Conservation (phyloP, 2,113 vertebrate genomes). For the Lophura nycthemera region DNA sequence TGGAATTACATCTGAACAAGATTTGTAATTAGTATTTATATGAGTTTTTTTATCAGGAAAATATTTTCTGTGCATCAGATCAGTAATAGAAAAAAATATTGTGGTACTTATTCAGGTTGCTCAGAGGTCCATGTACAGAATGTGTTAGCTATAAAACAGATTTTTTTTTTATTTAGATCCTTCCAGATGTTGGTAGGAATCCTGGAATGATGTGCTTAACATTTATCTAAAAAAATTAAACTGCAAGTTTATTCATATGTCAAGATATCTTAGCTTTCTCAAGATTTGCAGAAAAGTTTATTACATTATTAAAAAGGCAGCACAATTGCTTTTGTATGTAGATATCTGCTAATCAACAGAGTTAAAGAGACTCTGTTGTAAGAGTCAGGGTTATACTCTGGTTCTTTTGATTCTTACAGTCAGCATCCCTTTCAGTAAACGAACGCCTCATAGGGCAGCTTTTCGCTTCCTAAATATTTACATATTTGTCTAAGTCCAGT, state of each 20-base stretch:
- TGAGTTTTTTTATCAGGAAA: not conserved
- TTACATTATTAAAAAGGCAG: not conserved
- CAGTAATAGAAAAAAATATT: not conserved
- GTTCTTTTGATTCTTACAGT: not conserved
- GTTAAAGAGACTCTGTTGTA: not conserved
- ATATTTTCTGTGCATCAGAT: not conserved
- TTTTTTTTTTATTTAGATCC: constrained; percentile 11
- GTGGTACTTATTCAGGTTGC: not conserved
- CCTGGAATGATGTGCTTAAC: not conserved
- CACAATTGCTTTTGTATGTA: not conserved
- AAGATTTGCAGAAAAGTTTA: not conserved
- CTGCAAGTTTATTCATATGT: not conserved
- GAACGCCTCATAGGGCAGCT: not conserved
- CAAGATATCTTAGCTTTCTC: not conserved
- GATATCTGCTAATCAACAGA: not conserved
- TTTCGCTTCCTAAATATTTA: not conserved
- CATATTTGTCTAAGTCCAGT: not conserved
- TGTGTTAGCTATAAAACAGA: not conserved
- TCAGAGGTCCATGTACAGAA: not conserved
- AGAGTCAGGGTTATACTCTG: not conserved
- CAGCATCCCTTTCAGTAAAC: not conserved
- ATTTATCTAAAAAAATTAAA: constrained; percentile 17
- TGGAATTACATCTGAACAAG: not conserved
- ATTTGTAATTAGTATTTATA: not conserved
- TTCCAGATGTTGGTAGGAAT: not conserved